Evolutionary conservation across 2,797 vertebrate species (phyloP).

Genomic region (Neoniphon sammara): DNA sequence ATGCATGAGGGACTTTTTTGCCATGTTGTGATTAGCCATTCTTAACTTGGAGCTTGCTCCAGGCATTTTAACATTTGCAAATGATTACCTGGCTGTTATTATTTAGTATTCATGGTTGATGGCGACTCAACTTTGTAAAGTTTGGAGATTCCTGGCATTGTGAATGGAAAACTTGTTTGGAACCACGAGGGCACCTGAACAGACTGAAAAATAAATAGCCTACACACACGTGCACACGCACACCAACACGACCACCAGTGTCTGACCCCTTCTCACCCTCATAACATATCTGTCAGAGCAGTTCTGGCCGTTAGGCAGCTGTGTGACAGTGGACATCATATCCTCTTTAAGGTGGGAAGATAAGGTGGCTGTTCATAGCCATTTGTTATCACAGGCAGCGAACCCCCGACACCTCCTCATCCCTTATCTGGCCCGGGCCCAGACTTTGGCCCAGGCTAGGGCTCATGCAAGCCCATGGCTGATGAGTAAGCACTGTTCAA

Average conservation of each 20-base stretch:
- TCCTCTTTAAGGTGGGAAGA: constrained; percentile 78
- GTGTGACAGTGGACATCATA: constrained; percentile 74
- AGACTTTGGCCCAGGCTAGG: constrained; percentile 38
- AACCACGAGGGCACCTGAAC: background rate
- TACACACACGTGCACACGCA: constrained; percentile 12
- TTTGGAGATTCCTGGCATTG: constrained; percentile 20
- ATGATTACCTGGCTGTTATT: constrained; percentile 49
- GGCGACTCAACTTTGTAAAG: constrained; percentile 16
- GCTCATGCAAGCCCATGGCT: constrained; percentile 54
- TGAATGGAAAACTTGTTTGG: constrained; percentile 17
- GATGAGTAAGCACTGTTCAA: constrained; percentile 77
- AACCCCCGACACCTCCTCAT: constrained; percentile 69
- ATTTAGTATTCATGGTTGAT: constrained; percentile 49
- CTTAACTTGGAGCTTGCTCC: constrained; percentile 44
- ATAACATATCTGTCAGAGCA: constrained; percentile 58
- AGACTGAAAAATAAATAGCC: background rate
- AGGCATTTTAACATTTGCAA: constrained; percentile 60
- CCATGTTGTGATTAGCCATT: constrained; percentile 57
- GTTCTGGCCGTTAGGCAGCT: constrained; percentile 59
- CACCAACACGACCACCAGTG: constrained; percentile 19
- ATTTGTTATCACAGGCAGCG: constrained; percentile 70
- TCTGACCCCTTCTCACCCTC: constrained; percentile 53
- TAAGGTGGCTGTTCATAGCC: constrained; percentile 73
- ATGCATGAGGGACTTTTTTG: constrained; percentile 30
- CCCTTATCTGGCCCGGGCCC: constrained; percentile 71